Evolutionary conservation across 2,113 vertebrate genomes (phyloP).

Genomic region (Tetrao urogallus): DNA sequence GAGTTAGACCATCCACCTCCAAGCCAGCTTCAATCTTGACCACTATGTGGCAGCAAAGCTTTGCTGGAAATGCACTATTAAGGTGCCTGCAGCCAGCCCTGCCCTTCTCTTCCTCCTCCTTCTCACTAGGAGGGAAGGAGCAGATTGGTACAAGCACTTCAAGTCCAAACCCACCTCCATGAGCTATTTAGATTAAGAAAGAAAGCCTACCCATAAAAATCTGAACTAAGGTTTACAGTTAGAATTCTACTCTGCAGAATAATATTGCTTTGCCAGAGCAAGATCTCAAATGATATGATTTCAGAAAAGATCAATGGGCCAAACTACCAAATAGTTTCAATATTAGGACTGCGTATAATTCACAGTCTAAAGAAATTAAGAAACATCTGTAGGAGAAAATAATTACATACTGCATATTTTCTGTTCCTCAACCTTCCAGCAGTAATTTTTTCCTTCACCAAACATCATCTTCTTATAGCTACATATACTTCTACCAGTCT

Average conservation of each 20-base stretch:
- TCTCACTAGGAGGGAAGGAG: background rate
- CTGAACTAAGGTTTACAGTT: background rate
- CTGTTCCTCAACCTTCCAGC: background rate
- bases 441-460: background rate
- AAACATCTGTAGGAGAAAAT: background rate
- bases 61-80: background rate
- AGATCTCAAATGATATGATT: background rate
- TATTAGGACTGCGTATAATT: background rate
- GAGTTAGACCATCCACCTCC: background rate
- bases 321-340: background rate
- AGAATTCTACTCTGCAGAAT: background rate
- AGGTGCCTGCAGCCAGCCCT: background rate
- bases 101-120: background rate
- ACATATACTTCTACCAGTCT: background rate
- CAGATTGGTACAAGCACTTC: background rate
- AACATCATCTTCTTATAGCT: background rate
- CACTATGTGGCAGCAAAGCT: conserved; percentile 64
- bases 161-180: background rate
- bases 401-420: background rate
- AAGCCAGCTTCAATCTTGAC: background rate
- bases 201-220: background rate
- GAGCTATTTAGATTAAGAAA: background rate
- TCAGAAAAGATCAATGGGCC: background rate
- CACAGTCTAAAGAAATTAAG: background rate
- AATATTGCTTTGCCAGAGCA: background rate